Percentiles rank a stretch among this genome's conserved stretches.
phyloP scores from a whole-genome alignment of 2,113 vertebrate species.

The Fukomys damarensis region DNA sequence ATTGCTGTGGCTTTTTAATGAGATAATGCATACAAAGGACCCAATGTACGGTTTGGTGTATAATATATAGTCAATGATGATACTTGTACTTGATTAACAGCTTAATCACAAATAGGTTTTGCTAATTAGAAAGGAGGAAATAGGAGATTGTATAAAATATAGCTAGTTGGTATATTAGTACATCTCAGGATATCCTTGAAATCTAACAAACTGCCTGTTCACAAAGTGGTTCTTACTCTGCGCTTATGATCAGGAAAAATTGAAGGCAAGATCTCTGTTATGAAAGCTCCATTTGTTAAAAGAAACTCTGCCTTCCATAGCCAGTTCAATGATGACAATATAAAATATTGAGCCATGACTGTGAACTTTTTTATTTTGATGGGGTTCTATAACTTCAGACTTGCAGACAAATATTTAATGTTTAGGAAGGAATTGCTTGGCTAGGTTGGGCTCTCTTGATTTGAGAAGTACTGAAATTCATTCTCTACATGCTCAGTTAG shows the following conservation, averaged over 20 bases:
- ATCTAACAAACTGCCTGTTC: neutral
- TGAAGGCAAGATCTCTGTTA: neutral
- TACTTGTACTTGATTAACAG: neutral
- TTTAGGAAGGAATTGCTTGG: neutral
- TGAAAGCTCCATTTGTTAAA: neutral
- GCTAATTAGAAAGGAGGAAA: neutral
- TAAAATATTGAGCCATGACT: neutral
- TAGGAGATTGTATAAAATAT: neutral
- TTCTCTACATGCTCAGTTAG: neutral
- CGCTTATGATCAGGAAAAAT: neutral
- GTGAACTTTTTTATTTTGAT: neutral
- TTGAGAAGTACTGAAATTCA: neutral
- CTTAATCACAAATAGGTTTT: conserved; percentile 28
- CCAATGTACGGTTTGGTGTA: neutral
- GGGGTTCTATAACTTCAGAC: neutral
- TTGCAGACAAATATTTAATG: neutral
- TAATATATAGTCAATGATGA: neutral
- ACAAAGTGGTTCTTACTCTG: neutral
- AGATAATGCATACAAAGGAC: neutral
- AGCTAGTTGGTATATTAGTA: neutral
- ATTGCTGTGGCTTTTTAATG: neutral
- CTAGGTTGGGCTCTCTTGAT: neutral
- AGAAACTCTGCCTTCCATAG: neutral
- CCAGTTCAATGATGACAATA: neutral
- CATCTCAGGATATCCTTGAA: neutral